These are phyloP conservation scores for Gymnosoma rotundatum DNA, from an alignment of 2,888 invertebrate species.

Conservation along the genomic window DNA sequence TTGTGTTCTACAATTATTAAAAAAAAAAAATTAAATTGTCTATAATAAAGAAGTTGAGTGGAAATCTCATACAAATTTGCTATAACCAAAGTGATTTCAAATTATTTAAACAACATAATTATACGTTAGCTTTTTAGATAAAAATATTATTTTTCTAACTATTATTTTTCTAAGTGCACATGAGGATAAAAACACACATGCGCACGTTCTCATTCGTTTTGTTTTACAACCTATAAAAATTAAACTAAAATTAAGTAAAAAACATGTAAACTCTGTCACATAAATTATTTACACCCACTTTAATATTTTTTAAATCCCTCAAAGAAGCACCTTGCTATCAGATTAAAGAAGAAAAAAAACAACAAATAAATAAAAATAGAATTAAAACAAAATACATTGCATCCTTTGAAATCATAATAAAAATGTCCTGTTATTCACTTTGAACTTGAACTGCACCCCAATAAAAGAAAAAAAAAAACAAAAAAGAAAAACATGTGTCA, in stretches of 20 bases:
- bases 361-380: slow-evolving; percentile 40
- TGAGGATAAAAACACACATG: background rate
- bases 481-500: slow-evolving; percentile 58
- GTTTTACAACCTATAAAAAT: slow-evolving; percentile 75
- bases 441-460: slow-evolving; percentile 61
- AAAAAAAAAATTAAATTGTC: too few relatives aligned
- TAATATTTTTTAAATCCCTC: slow-evolving; percentile 22
- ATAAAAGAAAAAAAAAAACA: background rate
- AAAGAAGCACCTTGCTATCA: slow-evolving; percentile 59
- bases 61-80: too few relatives aligned
- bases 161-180: background rate
- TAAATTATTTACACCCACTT: slow-evolving; percentile 74
- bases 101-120: too few relatives aligned
- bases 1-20: too few relatives aligned
- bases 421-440: slow-evolving; percentile 46
- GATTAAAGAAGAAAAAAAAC: slow-evolving; percentile 22
- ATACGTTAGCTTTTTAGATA: too few relatives aligned
- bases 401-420: slow-evolving; percentile 55
- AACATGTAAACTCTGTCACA: slow-evolving; percentile 79
- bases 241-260: slow-evolving; percentile 78
- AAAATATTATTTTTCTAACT: too few relatives aligned
- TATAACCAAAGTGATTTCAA: too few relatives aligned
- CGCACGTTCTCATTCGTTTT: background rate
- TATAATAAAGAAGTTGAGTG: too few relatives aligned
- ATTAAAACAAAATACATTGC: slow-evolving; percentile 11